These are phyloP conservation scores for Callinectes sapidus DNA, from an alignment of 2,888 invertebrate genomes.

Conservation along the genomic window DNA sequence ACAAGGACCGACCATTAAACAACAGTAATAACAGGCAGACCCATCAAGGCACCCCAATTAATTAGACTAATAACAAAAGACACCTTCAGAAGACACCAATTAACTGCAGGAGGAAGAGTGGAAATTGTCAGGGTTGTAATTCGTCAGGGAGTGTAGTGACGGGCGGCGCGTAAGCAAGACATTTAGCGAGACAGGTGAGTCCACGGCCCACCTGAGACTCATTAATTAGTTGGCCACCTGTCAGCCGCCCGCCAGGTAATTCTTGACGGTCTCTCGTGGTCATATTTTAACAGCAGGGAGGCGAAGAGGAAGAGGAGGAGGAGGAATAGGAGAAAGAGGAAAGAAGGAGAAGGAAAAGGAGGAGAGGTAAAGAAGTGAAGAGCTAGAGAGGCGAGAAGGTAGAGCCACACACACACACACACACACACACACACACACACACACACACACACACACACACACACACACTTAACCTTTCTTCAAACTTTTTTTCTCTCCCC, in stretches of 20 bases:
- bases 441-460: constrained; percentile 32
- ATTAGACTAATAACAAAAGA: not conserved
- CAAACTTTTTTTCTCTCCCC: not conserved
- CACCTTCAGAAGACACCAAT: not conserved
- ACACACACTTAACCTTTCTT: not conserved
- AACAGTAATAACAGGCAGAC: not conserved
- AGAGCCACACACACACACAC: no score
- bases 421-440: constrained; percentile 30
- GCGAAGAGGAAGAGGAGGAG: not conserved
- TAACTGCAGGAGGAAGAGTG: not conserved
- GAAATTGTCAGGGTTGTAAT: not conserved
- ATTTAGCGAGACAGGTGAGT: constrained; percentile 10
- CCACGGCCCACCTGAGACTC: not conserved
- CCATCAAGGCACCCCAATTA: not conserved
- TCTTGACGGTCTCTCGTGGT: constrained; percentile 3
- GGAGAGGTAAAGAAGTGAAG: no score
- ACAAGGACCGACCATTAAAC: not conserved
- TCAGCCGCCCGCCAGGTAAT: not conserved
- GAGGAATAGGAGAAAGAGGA: no score
- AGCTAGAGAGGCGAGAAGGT: no score
- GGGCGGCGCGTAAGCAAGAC: not conserved
- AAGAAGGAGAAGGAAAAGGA: no score
- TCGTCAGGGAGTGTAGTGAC: not conserved
- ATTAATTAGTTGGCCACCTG: constrained; percentile 27
- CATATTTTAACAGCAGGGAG: not conserved